These are phyloP conservation scores for Mastomys coucha DNA, from an alignment of 2,113 vertebrate species.

Conservation along the genomic window DNA sequence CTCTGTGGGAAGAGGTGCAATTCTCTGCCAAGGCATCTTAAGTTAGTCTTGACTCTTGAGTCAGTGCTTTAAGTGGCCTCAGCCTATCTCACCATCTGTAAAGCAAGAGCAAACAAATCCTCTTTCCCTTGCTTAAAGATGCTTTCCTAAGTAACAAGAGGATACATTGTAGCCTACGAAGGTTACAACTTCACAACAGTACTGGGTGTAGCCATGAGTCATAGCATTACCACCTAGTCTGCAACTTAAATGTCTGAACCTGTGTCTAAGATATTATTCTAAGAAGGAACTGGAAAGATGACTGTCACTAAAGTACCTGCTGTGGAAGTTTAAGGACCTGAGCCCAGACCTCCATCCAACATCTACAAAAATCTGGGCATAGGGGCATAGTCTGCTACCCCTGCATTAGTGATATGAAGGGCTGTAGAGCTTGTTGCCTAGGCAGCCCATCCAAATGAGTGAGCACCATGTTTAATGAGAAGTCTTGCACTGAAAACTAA, in stretches of 20 bases:
- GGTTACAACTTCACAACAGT: neutral
- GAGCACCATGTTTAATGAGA: neutral
- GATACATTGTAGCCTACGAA: neutral
- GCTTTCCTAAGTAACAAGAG: neutral
- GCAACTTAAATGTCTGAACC: neutral
- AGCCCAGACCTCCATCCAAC: neutral
- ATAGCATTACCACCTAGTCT: neutral
- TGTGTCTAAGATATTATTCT: slow-evolving; percentile 6
- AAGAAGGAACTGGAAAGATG: neutral
- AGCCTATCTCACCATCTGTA: slow-evolving; percentile 10
- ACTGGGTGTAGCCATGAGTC: neutral
- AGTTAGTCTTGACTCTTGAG: neutral
- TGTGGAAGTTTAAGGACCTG: neutral
- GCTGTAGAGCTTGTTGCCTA: neutral
- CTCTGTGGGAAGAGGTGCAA: slow-evolving; percentile 38
- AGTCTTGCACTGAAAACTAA: neutral
- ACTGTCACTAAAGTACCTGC: neutral
- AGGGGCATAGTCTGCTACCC: neutral
- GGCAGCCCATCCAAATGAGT: neutral
- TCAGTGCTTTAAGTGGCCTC: neutral
- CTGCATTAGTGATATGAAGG: neutral
- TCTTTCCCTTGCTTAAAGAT: neutral
- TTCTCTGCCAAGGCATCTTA: slow-evolving; percentile 5
- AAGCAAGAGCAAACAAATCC: neutral
- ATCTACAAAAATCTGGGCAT: neutral